Evolutionary conservation across 37 sponge, comb jelly and placozoan species (phyloP).

Genomic region (Oscarella lobularis): DNA sequence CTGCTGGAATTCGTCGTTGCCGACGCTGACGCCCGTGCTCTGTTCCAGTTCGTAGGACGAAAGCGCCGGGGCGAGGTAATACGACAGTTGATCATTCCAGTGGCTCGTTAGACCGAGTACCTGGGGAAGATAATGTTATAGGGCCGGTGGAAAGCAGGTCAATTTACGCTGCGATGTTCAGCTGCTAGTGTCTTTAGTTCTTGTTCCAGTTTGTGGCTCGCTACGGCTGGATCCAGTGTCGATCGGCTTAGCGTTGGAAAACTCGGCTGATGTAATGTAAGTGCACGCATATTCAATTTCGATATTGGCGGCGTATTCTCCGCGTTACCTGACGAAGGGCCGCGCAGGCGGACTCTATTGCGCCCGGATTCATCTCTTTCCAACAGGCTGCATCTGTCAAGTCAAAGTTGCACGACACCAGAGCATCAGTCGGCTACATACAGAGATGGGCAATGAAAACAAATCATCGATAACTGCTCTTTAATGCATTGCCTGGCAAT

Average conservation of each 20-base stretch:
- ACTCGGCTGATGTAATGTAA: not conserved
- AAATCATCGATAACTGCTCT: not conserved
- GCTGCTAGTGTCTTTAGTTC: conserved; percentile 42
- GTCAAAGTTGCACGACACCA: conserved; percentile 43
- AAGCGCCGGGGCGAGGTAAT: conserved; percentile 79
- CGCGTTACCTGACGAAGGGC: not conserved
- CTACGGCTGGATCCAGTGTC: conserved; percentile 26
- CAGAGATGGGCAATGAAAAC: not conserved
- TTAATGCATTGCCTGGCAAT: conserved; percentile 58
- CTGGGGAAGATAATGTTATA: too few species aligned
- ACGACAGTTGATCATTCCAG: conserved; percentile 80
- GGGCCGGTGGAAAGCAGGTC: too few species aligned
- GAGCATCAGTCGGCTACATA: conserved; percentile 36
- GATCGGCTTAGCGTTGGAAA: not conserved
- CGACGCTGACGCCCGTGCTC: conserved; percentile 44
- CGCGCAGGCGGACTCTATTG: conserved; percentile 35
- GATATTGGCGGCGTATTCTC: not conserved
- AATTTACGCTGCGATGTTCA: conserved; percentile 67
- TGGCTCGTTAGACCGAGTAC: conserved; percentile 66
- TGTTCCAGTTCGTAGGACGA: conserved; percentile 86
- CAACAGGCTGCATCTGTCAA: conserved; percentile 52
- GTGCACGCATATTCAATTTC: not conserved
- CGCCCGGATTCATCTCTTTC: conserved; percentile 83
- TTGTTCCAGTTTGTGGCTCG: conserved; percentile 43
- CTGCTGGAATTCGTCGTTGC: conserved; percentile 90